Conservation (phyloP, 1,140 invertebrate genomes). For the Gryllus bimaculatus region DNA sequence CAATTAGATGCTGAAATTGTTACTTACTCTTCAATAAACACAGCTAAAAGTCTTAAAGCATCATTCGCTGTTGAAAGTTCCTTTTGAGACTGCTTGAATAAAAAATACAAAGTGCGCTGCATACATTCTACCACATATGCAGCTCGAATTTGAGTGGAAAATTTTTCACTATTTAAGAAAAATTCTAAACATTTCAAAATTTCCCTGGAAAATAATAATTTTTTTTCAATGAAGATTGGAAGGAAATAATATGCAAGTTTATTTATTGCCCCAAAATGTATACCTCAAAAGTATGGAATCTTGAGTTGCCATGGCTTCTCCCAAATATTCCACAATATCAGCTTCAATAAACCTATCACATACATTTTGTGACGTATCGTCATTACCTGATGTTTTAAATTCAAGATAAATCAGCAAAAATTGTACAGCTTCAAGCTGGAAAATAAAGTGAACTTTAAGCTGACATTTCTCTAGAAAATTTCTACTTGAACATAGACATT, state of each 20-base stretch:
- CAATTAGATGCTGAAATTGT: background rate
- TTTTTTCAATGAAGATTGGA: background rate
- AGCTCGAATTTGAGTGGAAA: background rate
- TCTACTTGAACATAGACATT: too few species aligned
- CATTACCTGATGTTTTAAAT: background rate
- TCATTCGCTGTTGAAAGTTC: conserved; percentile 6
- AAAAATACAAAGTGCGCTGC: background rate
- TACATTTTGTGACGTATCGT: too few species aligned
- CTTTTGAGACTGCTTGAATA: background rate
- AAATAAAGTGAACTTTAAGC: background rate
- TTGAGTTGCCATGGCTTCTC: conserved; percentile 11
- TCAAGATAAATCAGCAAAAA: background rate
- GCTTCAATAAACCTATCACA: conserved; percentile 10
- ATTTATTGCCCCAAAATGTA: background rate
- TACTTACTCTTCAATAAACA: conserved; percentile 10
- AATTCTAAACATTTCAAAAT: conserved; percentile 8
- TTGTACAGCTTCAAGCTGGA: background rate
- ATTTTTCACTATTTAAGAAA: conserved; percentile 3
- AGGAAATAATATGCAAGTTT: background rate
- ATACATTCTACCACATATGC: conserved; percentile 10
- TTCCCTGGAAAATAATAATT: conserved; percentile 3
- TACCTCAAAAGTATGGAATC: background rate
- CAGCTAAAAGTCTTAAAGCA: background rate
- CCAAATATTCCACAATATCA: conserved; percentile 7
- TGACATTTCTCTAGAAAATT: too few species aligned